Percentiles rank a stretch among this genome's conserved stretches.
These are phyloP conservation scores for Oryzias dopingdopingensis DNA, from an alignment of 2,797 vertebrate species.

Conservation along the genomic window DNA sequence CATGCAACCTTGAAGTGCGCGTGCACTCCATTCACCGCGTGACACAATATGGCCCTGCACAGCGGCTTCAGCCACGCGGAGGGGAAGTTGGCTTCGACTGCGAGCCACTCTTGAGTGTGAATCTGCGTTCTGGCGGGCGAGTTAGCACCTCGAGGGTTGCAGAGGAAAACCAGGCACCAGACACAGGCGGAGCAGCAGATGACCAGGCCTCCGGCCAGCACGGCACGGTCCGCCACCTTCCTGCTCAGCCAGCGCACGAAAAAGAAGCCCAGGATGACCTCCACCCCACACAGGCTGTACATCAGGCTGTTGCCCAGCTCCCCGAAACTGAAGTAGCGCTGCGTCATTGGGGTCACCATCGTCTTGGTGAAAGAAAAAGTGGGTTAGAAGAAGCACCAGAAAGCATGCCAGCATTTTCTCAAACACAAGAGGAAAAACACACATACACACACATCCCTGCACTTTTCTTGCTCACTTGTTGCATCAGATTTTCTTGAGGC, in stretches of 20 bases:
- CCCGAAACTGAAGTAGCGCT: slow-evolving; percentile 80
- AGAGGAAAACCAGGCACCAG: slow-evolving; percentile 85
- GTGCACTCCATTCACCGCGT: slow-evolving; percentile 37
- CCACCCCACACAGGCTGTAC: slow-evolving; percentile 86
- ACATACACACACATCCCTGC: neutral
- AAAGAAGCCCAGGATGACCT: slow-evolving; percentile 86
- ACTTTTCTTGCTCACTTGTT: slow-evolving; percentile 3
- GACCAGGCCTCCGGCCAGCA: slow-evolving; percentile 78
- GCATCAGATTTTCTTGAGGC: slow-evolving; percentile 2
- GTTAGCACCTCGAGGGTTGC: slow-evolving; percentile 78
- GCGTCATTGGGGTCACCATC: slow-evolving; percentile 86
- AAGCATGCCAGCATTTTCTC: neutral
- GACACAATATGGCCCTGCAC: slow-evolving; percentile 37
- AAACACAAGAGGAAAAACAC: neutral
- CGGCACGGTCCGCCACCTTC: slow-evolving; percentile 77
- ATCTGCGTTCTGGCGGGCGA: slow-evolving; percentile 14
- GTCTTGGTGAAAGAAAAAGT: slow-evolving; percentile 66
- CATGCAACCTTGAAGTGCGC: slow-evolving; percentile 46
- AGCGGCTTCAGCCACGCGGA: slow-evolving; percentile 23
- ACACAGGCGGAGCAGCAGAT: slow-evolving; percentile 81
- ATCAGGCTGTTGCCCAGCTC: slow-evolving; percentile 87
- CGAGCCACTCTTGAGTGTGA: neutral
- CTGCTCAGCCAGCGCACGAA: slow-evolving; percentile 82
- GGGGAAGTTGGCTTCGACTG: slow-evolving; percentile 14
- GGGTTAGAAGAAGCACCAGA: neutral